Conservation (phyloP, 2,113 vertebrate genomes). For the Chaetodon auriga region DNA sequence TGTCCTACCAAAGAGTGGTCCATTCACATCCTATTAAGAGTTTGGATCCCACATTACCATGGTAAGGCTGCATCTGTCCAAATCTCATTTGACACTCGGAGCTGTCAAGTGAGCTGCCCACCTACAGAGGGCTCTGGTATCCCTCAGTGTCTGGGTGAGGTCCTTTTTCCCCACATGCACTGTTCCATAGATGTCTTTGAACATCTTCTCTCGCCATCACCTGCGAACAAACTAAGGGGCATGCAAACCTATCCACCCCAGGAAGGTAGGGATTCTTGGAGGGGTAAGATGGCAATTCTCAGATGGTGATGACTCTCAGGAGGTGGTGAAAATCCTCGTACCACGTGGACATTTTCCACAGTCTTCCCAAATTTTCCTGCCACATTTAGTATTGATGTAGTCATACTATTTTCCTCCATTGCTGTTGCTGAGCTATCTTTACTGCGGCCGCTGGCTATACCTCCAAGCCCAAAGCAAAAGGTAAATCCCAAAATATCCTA, state of each 20-base stretch:
- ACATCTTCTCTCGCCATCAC: neutral
- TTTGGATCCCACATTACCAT: neutral
- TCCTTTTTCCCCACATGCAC: neutral
- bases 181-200: neutral
- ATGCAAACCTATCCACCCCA: neutral
- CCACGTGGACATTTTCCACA: no score
- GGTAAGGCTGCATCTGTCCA: neutral
- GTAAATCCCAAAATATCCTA: neutral
- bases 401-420: neutral
- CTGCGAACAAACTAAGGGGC: neutral
- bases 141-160: neutral
- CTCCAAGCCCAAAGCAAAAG: neutral
- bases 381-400: neutral
- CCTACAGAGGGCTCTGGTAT: neutral
- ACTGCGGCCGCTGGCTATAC: neutral
- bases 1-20: neutral
- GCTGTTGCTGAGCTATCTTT: neutral
- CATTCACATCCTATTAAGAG: neutral
- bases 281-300: neutral
- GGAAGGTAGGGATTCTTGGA: neutral
- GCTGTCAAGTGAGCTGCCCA: neutral
- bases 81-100: neutral
- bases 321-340: neutral
- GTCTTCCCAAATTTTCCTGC: no score
- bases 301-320: neutral